Evolutionary conservation across 1,140 invertebrate genomes (phyloP).

Genomic region (Spodoptera litura): DNA sequence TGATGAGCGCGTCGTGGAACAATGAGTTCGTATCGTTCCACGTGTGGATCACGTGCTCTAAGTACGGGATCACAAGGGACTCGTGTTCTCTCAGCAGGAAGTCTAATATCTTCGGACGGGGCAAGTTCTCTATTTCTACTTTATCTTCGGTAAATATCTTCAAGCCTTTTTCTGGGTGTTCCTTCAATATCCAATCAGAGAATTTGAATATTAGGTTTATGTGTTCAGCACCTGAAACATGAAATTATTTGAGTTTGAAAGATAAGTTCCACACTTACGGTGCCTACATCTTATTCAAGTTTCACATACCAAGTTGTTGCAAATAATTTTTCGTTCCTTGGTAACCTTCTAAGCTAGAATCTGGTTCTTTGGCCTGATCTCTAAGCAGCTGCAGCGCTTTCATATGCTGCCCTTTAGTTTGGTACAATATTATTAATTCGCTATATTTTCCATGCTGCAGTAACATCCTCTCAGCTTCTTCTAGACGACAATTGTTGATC

Average conservation of each 20-base stretch:
- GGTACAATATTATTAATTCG: constrained; percentile 98
- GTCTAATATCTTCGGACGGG: constrained; percentile 95
- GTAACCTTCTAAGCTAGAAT: constrained; percentile 92
- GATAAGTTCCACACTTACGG: too few species aligned
- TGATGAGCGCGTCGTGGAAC: constrained; percentile 96
- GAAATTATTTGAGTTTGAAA: too few species aligned
- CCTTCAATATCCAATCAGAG: constrained; percentile 96
- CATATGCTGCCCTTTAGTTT: constrained; percentile 96
- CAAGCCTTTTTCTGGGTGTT: constrained; percentile 95
- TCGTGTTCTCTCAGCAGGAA: constrained; percentile 94
- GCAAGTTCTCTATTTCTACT: constrained; percentile 94
- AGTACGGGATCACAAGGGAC: constrained; percentile 94
- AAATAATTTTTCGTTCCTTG: constrained; percentile 96
- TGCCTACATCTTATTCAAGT: background rate
- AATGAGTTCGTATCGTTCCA: constrained; percentile 95
- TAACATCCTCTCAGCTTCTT: constrained; percentile 96
- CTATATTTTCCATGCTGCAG: constrained; percentile 95
- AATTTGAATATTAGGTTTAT: constrained; percentile 97
- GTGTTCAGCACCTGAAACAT: constrained; percentile 90
- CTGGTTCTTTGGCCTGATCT: constrained; percentile 91
- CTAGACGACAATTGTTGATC: constrained; percentile 97
- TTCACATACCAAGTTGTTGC: constrained; percentile 91
- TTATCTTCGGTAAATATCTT: constrained; percentile 98
- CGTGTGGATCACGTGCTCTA: constrained; percentile 96
- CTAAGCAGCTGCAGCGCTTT: constrained; percentile 96